phyloP scores from a whole-genome alignment of 1,140 invertebrate genomes.

The Luehdorfia chinensis region DNA sequence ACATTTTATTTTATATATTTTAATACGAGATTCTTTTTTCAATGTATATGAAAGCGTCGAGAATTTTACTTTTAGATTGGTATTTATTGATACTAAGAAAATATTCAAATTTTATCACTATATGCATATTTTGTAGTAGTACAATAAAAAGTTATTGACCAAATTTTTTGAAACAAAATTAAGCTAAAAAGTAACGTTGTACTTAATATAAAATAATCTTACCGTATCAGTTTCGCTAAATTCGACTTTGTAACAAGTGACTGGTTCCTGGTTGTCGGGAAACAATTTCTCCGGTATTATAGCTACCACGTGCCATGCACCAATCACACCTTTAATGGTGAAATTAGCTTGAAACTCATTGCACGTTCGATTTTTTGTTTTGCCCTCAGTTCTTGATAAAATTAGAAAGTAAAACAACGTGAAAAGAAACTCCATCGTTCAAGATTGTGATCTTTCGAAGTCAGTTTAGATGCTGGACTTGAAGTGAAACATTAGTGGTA shows the following conservation, averaged over 20 bases:
- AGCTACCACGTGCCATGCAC: slow-evolving; percentile 54
- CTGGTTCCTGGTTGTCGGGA: slow-evolving; percentile 38
- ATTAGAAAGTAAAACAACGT: slow-evolving; percentile 13
- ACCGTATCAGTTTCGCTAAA: slow-evolving; percentile 65
- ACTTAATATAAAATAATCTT: too few species aligned
- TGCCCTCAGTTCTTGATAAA: slow-evolving; percentile 13
- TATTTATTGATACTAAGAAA: too few species aligned
- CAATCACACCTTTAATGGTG: slow-evolving; percentile 41
- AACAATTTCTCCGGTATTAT: slow-evolving; percentile 51
- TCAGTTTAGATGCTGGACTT: neutral
- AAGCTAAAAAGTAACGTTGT: too few species aligned
- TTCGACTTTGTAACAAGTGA: slow-evolving; percentile 51
- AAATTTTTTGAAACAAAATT: too few species aligned
- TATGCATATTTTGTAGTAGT: too few species aligned
- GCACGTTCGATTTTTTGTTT: slow-evolving; percentile 26
- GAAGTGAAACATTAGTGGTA: slow-evolving; percentile 7
- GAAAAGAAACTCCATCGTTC: slow-evolving; percentile 1
- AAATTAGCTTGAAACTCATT: slow-evolving; percentile 47
- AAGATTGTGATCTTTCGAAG: neutral
- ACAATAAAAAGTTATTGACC: too few species aligned
- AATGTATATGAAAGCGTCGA: too few species aligned
- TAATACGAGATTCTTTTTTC: too few species aligned
- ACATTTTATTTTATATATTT: too few species aligned
- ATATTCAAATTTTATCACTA: too few species aligned
- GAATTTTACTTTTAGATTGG: too few species aligned